Base-by-base conservation (phyloP, 2,113 vertebrate species). In the Apodemus sylvaticus region DNA sequence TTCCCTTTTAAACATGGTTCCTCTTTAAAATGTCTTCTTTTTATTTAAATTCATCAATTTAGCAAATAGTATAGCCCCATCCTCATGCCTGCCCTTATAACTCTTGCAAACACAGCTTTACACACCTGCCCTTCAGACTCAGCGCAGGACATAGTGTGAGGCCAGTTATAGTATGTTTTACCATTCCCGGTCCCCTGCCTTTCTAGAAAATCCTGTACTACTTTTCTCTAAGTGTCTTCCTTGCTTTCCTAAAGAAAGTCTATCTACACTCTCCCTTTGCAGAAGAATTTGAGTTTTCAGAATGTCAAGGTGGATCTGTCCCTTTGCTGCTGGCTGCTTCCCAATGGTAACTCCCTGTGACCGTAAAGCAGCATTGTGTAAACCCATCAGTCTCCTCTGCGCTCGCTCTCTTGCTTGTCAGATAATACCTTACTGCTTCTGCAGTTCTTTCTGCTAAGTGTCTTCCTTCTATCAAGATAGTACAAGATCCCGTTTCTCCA, bases 351-450 rank as follows among this genome's bases (percentile, higher is more conserved):
- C 94, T 98, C 97, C 97, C 97, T 98, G 98, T 97, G 98, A 98
- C 98, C 97, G 98, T 98, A 98, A 98, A 98, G 97, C 97, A 95
- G 83, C 97, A 98, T 98, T 98, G 98, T 98, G 97, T 98, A 87
- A 96, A 98, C 93, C 97, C 98, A 98, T 98, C 98, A 98, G 98
- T 98, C 97, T 96, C 97, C 98, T 98, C 97, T 95, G 92, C 86
- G 94, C 96, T 94, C 94, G 97, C 96, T 97, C 98, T 97, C 97
- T 97, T 98, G 98, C 98, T 98, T 98, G 98, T 98, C 98, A 98
- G 95, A 98, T 97, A 97, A 98, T 98, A 98, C 97, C 97, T 97
- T 90, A 96, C 97, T 97, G 95, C 98, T 98, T 98, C 98, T 98
- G 92, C 94, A 95, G 96, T 97, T 96, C 98, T 98, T 60, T 60